A percentile compares a stretch with the other conserved stretches of the same genome.
These are phyloP conservation scores for Peucedramus taeniatus DNA, from an alignment of 2,113 vertebrate species.

Conservation along the genomic window DNA sequence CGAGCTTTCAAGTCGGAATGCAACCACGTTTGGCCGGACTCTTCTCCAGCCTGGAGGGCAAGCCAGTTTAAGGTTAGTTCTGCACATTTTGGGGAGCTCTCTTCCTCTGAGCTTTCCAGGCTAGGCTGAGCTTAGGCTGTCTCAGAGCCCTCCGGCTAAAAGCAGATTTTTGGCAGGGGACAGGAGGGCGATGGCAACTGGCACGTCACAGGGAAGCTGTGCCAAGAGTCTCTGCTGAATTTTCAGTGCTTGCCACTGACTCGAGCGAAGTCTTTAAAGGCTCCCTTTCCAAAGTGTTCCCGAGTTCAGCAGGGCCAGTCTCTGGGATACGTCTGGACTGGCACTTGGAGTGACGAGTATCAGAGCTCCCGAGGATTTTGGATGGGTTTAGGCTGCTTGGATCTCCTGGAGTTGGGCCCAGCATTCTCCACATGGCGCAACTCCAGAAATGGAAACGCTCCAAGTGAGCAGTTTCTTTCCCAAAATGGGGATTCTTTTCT, in stretches of 20 bases:
- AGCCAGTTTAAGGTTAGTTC: not conserved
- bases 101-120: not conserved
- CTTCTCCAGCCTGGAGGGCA: not conserved
- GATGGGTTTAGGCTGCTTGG: conserved; percentile 18
- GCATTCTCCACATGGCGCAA: not conserved
- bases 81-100: rapidly evolving
- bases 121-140: not conserved
- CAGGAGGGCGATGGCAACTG: not conserved
- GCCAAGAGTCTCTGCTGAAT: not conserved
- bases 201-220: not conserved
- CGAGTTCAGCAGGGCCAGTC: not conserved
- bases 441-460: conserved; percentile 51
- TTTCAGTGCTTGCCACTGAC: not conserved
- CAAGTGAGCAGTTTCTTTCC: conserved; percentile 50
- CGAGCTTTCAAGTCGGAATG: not conserved
- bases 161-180: not conserved
- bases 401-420: conserved; percentile 47
- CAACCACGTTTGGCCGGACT: not conserved
- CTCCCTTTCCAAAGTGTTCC: not conserved
- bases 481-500: conserved; percentile 61
- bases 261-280: not conserved
- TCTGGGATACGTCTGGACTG: not conserved
- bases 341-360: not conserved
- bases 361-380: not conserved
- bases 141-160: not conserved